Percentiles rank a stretch among this genome's conserved stretches.
phyloP scores from a whole-genome alignment of 2,888 invertebrate genomes.

The Gortyna flavago region DNA sequence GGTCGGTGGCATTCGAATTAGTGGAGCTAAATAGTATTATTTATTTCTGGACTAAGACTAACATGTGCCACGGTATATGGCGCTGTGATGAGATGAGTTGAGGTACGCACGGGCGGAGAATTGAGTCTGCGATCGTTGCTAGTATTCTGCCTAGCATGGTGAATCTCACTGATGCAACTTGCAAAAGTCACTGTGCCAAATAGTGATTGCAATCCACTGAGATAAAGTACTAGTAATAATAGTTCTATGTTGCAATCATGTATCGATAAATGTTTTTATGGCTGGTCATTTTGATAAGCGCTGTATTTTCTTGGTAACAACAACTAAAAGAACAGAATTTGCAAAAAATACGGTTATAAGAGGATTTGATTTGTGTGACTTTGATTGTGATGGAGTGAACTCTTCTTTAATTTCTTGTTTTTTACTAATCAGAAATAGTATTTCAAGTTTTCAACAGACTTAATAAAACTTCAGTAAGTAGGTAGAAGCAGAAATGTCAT shows the following conservation, averaged over 20 bases:
- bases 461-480: background rate
- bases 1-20: constrained; percentile 54
- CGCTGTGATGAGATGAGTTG: constrained; percentile 14
- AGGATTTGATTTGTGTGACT: background rate
- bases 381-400: background rate
- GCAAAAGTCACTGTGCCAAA: background rate
- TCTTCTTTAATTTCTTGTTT: background rate
- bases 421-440: background rate
- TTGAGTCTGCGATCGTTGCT: background rate
- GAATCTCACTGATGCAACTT: constrained; percentile 21
- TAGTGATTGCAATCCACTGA: constrained; percentile 12
- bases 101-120: constrained; percentile 11
- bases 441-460: background rate
- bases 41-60: constrained; percentile 69
- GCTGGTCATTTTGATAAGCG: background rate
- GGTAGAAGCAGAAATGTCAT: constrained; percentile 3
- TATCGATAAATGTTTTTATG: background rate
- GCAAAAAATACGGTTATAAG: background rate
- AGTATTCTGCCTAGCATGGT: constrained; percentile 52
- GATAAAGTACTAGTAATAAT: too few relatives aligned
- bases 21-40: constrained; percentile 66
- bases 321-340: background rate
- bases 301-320: background rate
- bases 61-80: constrained; percentile 72
- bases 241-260: background rate